These are phyloP conservation scores for Chromis chromis DNA, from an alignment of 2,797 vertebrate species.

Conservation along the genomic window DNA sequence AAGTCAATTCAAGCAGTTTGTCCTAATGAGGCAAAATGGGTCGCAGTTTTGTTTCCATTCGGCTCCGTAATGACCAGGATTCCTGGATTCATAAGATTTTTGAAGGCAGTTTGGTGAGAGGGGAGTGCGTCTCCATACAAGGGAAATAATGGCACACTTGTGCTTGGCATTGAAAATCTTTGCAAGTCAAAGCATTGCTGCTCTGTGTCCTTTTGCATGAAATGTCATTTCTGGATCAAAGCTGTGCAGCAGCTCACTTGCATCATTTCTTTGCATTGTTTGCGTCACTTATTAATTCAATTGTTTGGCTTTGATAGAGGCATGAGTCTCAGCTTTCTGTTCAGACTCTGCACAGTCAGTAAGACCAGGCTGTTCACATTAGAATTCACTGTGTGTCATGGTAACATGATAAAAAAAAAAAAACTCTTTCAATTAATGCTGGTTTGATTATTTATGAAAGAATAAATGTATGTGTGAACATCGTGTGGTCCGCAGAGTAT, in stretches of 20 bases:
- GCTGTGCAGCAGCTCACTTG: background rate
- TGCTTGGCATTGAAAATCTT: background rate
- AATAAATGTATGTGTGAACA: background rate
- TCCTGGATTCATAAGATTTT: background rate
- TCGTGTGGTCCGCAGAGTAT: background rate
- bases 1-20: background rate
- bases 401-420: background rate
- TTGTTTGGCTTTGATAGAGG: background rate
- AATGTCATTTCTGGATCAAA: background rate
- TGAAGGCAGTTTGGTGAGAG: background rate
- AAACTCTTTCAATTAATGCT: background rate
- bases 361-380: background rate
- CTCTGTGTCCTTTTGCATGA: background rate
- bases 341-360: no score
- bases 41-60: background rate
- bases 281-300: background rate
- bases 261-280: background rate
- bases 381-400: background rate
- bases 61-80: background rate
- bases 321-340: background rate
- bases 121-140: background rate
- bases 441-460: background rate
- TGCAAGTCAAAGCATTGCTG: constrained; percentile 3
- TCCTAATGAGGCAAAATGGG: background rate
- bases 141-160: background rate